A percentile compares a stretch with the other conserved stretches of the same genome.
Evolutionary conservation across 2,797 vertebrate genomes (phyloP).

Genomic region (Apodemus agrarius): DNA sequence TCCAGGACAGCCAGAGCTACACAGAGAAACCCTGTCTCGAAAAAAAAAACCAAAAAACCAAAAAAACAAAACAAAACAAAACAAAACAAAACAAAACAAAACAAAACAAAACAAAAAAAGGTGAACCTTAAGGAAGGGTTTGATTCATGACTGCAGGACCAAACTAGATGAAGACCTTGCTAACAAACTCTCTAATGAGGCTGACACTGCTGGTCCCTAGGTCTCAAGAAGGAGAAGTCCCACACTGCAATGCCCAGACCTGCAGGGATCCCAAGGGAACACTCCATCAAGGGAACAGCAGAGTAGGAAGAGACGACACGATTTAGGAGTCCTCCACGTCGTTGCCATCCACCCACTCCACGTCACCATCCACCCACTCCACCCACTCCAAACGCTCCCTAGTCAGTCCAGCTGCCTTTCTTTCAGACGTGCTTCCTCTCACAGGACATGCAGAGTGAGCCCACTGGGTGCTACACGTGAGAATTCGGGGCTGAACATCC

Average conservation of each 20-base stretch:
- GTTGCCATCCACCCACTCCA: too few relatives aligned
- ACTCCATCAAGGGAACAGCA: neutral
- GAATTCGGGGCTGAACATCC: neutral
- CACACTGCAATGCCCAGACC: neutral
- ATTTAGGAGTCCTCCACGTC: neutral
- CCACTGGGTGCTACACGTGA: neutral
- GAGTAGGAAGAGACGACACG: neutral
- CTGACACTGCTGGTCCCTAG: neutral
- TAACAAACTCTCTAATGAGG: neutral
- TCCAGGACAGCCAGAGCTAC: too few relatives aligned
- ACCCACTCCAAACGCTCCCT: neutral
- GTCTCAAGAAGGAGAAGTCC: neutral
- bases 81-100: too few relatives aligned
- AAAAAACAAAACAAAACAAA: too few relatives aligned
- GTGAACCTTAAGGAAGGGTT: neutral
- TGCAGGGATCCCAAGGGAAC: neutral
- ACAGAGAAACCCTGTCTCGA: too few relatives aligned
- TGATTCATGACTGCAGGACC: neutral
- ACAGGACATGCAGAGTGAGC: neutral
- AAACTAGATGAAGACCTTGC: neutral
- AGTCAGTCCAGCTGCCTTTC: neutral
- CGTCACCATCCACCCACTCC: neutral
- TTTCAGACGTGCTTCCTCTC: neutral
- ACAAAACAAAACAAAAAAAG: too few relatives aligned
- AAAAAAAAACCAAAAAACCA: too few relatives aligned